Base-by-base conservation (phyloP, 2,888 invertebrate genomes). In the Sclerodermus sp. region DNA sequence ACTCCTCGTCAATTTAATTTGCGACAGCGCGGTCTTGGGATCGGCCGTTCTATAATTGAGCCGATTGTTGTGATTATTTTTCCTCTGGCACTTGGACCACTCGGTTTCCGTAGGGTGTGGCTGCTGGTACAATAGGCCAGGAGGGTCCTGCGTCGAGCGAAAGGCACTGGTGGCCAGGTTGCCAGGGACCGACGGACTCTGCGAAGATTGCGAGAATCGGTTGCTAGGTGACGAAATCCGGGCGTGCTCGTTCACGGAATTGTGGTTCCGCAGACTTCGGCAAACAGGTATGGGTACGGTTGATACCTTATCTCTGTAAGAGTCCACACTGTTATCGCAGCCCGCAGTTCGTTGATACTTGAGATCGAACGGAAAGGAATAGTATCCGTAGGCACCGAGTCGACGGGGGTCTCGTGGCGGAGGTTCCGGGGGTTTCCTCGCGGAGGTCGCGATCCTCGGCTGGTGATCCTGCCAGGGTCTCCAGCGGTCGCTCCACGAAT, bases 391-490 rank as follows among this genome's bases (percentile, higher is more conserved):
- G 9, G 32, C 49, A 45, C 18, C 57, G 51, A 42, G 66, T 52
- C 86, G 82, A 65, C 84, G 82, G 58, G 87, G 89, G 76, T 89
- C 90, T 62, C 89, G 81, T n/a, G 91, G 90, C 0, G 91, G 91
- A 4, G 91, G 90, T 32, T 84, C 57, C 9, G 23, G 8, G 8
- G 23, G 23, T 23, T 23, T 23, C 23, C 23, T 23, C 23, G 8
- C 23, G 8, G 23, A 23, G 3, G 23, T 3, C 23, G 8, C 23
- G 8, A 5, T 23, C 23, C 4, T 23, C 23, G 8, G 4, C 8
- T 23, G 23, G 8, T 8, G 3, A 5, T 5, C 3, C 23, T 23
- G 23, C 3, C 4, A 23, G 23, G 23, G 23, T 23, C 23, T 23
- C 8, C 4, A 8, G 4, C 23, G 23, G 8, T 23, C 8, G 8